Conservation (phyloP, 2,797 vertebrate genomes). For the Danio kyathit region DNA sequence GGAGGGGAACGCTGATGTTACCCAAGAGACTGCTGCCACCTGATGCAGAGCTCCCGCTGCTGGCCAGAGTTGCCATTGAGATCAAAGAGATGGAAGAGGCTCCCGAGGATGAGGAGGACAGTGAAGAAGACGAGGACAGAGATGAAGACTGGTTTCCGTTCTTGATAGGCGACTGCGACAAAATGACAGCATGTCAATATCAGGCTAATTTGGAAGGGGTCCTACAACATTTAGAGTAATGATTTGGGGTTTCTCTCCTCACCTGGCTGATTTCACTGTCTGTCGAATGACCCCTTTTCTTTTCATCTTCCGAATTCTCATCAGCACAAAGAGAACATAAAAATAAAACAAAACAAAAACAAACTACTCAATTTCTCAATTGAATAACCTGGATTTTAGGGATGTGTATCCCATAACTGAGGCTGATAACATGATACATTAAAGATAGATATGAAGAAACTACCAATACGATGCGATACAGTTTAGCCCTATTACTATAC, state of each 20-base stretch:
- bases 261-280: slow-evolving; percentile 91
- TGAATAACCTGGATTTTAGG: too few species aligned
- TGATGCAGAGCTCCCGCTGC: slow-evolving; percentile 53
- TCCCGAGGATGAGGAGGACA: slow-evolving; percentile 75
- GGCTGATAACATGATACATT: too few species aligned
- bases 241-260: slow-evolving; percentile 23
- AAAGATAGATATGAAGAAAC: too few species aligned
- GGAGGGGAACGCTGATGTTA: slow-evolving; percentile 70
- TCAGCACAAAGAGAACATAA: neutral
- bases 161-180: slow-evolving; percentile 88
- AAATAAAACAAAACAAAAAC: neutral
- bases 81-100: slow-evolving; percentile 75
- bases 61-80: slow-evolving; percentile 71
- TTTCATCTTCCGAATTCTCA: slow-evolving; percentile 92
- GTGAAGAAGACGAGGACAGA: slow-evolving; percentile 72
- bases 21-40: slow-evolving; percentile 68
- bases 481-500: too few species aligned
- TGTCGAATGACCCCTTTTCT: slow-evolving; percentile 87
- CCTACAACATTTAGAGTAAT: neutral
- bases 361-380: neutral
- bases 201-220: neutral
- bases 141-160: slow-evolving; percentile 87
- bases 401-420: too few species aligned
- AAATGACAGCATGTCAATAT: neutral
- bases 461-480: too few species aligned